Percentiles rank a stretch among this genome's conserved stretches.
phyloP scores from a whole-genome alignment of 2,113 vertebrate genomes.

The Callaeas wilsoni region DNA sequence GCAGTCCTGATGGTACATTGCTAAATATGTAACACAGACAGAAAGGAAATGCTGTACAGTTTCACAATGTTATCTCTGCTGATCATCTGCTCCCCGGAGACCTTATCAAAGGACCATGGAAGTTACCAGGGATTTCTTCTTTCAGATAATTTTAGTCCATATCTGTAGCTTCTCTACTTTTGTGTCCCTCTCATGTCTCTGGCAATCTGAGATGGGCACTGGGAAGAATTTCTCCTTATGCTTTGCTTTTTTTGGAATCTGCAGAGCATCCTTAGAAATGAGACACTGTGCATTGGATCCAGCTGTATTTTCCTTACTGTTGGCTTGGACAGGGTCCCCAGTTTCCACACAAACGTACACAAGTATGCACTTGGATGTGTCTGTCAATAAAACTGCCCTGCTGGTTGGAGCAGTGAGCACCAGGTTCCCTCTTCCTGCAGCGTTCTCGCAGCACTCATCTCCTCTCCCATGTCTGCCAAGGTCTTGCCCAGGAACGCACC shows the following conservation, averaged over 20 bases:
- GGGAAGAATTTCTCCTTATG: neutral
- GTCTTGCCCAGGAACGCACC: neutral
- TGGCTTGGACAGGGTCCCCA: neutral
- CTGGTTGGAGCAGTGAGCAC: neutral
- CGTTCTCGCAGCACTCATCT: neutral
- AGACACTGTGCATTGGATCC: neutral
- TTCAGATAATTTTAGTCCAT: neutral
- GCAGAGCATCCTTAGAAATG: neutral
- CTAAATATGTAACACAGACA: slow-evolving; percentile 11
- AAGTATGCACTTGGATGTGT: neutral
- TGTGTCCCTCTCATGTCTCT: neutral
- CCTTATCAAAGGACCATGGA: neutral
- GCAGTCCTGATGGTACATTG: neutral
- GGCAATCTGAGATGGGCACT: neutral
- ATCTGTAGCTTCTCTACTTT: neutral
- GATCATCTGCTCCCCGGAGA: neutral
- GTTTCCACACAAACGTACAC: neutral
- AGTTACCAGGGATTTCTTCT: neutral
- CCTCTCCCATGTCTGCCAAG: neutral
- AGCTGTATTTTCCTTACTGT: neutral
- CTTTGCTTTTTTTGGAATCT: slow-evolving; percentile 13
- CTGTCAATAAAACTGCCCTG: neutral
- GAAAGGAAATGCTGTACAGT: neutral
- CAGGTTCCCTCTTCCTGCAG: neutral
- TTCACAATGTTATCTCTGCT: slow-evolving; percentile 2